Evolutionary conservation across 2,888 invertebrate genomes (phyloP).

Genomic region (Chrysomela aeneicollis): DNA sequence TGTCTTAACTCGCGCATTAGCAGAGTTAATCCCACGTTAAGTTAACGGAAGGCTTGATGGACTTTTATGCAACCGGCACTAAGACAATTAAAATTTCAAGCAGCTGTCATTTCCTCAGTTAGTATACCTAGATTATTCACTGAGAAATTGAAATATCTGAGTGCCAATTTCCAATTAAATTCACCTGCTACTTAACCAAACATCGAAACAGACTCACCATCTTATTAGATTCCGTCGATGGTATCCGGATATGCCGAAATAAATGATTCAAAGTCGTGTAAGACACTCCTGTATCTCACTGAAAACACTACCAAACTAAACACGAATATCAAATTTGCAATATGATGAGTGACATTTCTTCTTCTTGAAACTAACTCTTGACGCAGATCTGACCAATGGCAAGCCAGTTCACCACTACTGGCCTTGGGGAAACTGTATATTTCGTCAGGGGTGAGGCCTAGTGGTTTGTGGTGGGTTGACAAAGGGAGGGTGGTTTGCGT

Average conservation of each 20-base stretch:
- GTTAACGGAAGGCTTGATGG: too few species aligned
- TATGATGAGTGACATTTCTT: slow-evolving; percentile 27
- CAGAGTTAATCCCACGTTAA: too few species aligned
- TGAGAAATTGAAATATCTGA: too few species aligned
- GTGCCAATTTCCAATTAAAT: too few species aligned
- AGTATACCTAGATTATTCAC: too few species aligned
- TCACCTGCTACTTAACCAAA: too few species aligned
- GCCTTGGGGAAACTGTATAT: slow-evolving; percentile 21
- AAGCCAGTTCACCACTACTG: slow-evolving; percentile 25
- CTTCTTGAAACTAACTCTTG: slow-evolving; percentile 21
- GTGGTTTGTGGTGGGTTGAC: slow-evolving; percentile 29
- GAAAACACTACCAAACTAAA: slow-evolving; percentile 24
- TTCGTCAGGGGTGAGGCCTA: slow-evolving; percentile 15
- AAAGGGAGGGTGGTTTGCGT: slow-evolving; percentile 31
- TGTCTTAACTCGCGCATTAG: too few species aligned
- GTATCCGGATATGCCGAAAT: background rate
- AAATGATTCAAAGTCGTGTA: background rate
- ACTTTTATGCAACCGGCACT: too few species aligned
- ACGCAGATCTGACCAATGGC: slow-evolving; percentile 29
- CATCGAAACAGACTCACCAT: background rate
- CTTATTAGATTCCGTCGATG: background rate
- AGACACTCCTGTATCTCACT: background rate
- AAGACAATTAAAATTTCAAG: too few species aligned
- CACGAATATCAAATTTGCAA: slow-evolving; percentile 14
- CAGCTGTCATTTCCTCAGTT: too few species aligned